These are phyloP conservation scores for Aix galericulata DNA, from an alignment of 2,113 vertebrate species.

Conservation along the genomic window DNA sequence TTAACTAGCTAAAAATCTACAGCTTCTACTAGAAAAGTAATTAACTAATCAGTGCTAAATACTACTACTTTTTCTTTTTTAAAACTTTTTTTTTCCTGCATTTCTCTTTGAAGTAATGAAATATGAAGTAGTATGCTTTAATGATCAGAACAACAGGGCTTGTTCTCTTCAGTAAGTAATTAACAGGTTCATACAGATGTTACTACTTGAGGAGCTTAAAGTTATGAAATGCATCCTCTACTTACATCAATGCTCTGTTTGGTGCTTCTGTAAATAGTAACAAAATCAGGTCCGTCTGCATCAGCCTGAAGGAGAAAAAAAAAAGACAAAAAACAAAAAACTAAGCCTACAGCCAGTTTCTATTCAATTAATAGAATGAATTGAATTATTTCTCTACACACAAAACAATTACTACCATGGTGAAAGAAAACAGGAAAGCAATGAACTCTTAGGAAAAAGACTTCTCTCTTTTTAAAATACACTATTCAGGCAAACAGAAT, in stretches of 20 bases:
- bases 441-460: background rate
- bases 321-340: background rate
- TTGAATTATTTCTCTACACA: too few relatives aligned
- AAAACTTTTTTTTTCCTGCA: background rate
- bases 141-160: background rate
- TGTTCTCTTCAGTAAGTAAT: background rate
- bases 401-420: background rate
- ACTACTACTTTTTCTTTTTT: background rate
- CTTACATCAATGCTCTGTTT: conserved; percentile 88
- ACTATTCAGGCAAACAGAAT: background rate
- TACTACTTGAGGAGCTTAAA: background rate
- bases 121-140: background rate
- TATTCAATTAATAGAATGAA: background rate
- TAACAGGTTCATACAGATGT: background rate
- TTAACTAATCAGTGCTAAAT: background rate
- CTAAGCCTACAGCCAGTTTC: background rate
- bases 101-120: background rate
- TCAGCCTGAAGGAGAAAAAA: conserved; percentile 80
- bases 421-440: background rate
- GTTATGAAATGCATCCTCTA: background rate
- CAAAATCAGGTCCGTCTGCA: conserved; percentile 85
- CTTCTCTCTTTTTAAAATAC: background rate
- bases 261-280: conserved; percentile 80
- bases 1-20: background rate
- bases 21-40: background rate